phyloP scores from a whole-genome alignment of 2,888 invertebrate species.

The Dilophus febrilis region DNA sequence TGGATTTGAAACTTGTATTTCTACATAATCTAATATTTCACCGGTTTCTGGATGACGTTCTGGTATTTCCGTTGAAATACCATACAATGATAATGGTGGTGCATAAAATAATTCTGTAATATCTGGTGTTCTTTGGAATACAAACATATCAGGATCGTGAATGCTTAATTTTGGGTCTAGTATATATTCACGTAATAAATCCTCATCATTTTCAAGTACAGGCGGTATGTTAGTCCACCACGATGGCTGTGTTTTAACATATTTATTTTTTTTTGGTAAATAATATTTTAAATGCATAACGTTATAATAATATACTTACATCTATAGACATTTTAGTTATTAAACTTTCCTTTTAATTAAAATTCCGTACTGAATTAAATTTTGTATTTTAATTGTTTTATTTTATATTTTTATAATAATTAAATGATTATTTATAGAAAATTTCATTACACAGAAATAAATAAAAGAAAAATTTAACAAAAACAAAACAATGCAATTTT shows the following conservation, averaged over 20 bases:
- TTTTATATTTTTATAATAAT: too few relatives aligned
- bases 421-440: neutral
- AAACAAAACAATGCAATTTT: too few relatives aligned
- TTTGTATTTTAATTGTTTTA: neutral
- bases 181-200: conserved; percentile 20
- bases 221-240: conserved; percentile 5
- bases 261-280: too few relatives aligned
- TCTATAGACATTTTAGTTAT: conserved; percentile 2
- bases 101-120: conserved; percentile 7
- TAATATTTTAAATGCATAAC: too few relatives aligned
- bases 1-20: conserved; percentile 37
- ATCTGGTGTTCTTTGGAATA: conserved; percentile 17
- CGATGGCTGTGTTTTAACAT: neutral
- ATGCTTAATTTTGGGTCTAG: conserved; percentile 23
- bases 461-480: neutral
- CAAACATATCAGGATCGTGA: conserved; percentile 24
- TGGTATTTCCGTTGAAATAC: conserved; percentile 24
- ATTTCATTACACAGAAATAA: neutral
- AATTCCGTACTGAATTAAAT: too few relatives aligned
- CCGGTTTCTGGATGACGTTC: conserved; percentile 58
- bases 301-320: too few relatives aligned
- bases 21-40: conserved; percentile 49
- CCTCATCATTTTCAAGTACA: conserved; percentile 7
- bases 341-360: too few relatives aligned
- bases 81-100: conserved; percentile 11